Evolutionary conservation across 2,797 vertebrate species (phyloP), one percentile per base, ranked within the genome.

Genomic region (Geotrypetes seraphini): DNA sequence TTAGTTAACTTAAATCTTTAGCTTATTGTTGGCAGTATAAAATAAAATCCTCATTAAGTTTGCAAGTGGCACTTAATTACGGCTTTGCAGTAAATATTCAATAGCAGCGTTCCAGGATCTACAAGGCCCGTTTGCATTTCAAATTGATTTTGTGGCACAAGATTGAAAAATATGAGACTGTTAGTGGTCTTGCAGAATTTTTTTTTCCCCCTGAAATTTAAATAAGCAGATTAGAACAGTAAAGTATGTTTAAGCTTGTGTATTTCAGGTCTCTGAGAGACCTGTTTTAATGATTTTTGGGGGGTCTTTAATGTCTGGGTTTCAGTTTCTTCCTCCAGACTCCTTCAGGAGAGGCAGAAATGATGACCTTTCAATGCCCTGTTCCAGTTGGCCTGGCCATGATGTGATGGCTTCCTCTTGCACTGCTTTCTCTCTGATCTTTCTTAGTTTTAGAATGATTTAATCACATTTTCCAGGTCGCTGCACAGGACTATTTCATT

Each of bases 21-120:
- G 39, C 47, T 47, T 16, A 31, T 31, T 30, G 26, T 30, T 25
- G 22, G 31, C 26, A 25, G n/a, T 30, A 31, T 39, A 34, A 39
- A 47, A 39, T 47, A 29, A 34, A 47, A 34, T 12, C 12, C 30
- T 46, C 35, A 39, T 46, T 46, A 33, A 33, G 28, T 34, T 29
- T 15, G 24, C 18, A 39, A 30, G 22, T 39, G 31, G 47, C 36
- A 30, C 15, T 47, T 47, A 47, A 47, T 47, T 47, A 32, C 17
- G n/a, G 13, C 16, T 20, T 28, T 22, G 34, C 22, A 34, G 36
- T 24, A 47, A 39, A 39, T 39, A 47, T 39, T 39, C 43, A 34
- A 47, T 47, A 47, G 35, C 26, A 29, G 31, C 17, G 39, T 47
- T 47, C 36, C 43, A 18, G 36, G 31, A 47, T 39, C 12, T 33